Evolutionary conservation across 1,140 invertebrate species (phyloP).

Genomic region (Tetragonula clypearis): DNA sequence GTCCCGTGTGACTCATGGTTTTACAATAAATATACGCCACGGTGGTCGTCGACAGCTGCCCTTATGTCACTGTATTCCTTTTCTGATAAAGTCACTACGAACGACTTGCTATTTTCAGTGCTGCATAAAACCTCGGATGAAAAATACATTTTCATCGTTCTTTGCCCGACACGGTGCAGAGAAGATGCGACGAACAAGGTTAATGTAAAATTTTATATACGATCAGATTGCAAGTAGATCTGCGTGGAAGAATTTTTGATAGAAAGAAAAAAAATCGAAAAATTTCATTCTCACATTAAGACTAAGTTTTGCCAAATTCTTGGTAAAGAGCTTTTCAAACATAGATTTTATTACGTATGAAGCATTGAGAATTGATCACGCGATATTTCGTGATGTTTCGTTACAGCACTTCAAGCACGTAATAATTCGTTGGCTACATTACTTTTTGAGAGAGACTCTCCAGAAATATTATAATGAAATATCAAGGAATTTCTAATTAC

Average conservation of each 20-base stretch:
- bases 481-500: neutral
- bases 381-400: too few relatives aligned
- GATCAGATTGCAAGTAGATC: neutral
- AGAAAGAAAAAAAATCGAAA: neutral
- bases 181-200: neutral
- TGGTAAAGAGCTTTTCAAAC: too few relatives aligned
- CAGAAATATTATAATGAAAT: neutral
- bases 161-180: neutral
- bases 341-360: too few relatives aligned
- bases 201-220: neutral
- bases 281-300: too few relatives aligned
- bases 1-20: conserved; percentile 49
- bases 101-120: neutral
- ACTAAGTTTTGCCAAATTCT: too few relatives aligned
- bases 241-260: neutral
- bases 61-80: conserved; percentile 17
- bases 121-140: neutral
- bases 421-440: too few relatives aligned
- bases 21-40: conserved; percentile 58
- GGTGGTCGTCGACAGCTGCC: conserved; percentile 35
- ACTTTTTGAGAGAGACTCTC: too few relatives aligned
- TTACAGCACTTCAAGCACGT: too few relatives aligned
- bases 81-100: neutral
- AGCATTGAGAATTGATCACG: too few relatives aligned
- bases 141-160: neutral